These are phyloP conservation scores for Sarcophaga bullata DNA, from an alignment of 1,140 invertebrate species.

Conservation along the genomic window DNA sequence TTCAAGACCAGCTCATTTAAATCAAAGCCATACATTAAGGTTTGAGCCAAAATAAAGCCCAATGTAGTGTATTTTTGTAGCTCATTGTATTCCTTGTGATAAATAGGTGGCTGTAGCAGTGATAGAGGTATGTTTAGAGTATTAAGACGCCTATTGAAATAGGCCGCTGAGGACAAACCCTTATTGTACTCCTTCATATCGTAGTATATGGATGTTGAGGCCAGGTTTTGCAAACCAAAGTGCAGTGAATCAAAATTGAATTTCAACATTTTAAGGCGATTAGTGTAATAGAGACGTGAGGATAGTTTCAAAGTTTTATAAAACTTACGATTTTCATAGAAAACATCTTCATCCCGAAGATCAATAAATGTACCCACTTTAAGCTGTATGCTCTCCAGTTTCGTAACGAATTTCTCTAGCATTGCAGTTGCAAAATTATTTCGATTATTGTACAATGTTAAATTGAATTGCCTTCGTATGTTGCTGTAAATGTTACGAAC, in stretches of 20 bases:
- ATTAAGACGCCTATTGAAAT: conserved; percentile 51
- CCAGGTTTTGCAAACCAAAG: neutral
- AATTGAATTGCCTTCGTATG: conserved; percentile 29
- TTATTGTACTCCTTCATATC: conserved; percentile 42
- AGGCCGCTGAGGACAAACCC: conserved; percentile 49
- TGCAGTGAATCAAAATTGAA: conserved; percentile 46
- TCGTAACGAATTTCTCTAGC: conserved; percentile 34
- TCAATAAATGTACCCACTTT: conserved; percentile 56
- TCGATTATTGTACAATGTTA: conserved; percentile 27
- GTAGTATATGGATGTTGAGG: conserved; percentile 41
- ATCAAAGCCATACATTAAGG: conserved; percentile 55
- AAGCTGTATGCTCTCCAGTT: conserved; percentile 46
- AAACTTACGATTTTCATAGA: conserved; percentile 46
- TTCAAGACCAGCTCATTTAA: conserved; percentile 44
- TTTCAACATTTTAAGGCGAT: conserved; percentile 49
- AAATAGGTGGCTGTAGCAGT: conserved; percentile 52
- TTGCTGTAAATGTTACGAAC: conserved; percentile 19
- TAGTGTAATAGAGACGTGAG: conserved; percentile 46
- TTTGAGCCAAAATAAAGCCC: conserved; percentile 56
- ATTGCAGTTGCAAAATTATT: conserved; percentile 24
- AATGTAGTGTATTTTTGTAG: conserved; percentile 55
- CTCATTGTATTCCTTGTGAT: conserved; percentile 48
- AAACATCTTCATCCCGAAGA: neutral
- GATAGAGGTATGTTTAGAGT: conserved; percentile 52
- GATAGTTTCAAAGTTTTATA: conserved; percentile 41